These are phyloP conservation scores for Callosobruchus maculatus DNA, from an alignment of 2,888 invertebrate species.

Conservation along the genomic window DNA sequence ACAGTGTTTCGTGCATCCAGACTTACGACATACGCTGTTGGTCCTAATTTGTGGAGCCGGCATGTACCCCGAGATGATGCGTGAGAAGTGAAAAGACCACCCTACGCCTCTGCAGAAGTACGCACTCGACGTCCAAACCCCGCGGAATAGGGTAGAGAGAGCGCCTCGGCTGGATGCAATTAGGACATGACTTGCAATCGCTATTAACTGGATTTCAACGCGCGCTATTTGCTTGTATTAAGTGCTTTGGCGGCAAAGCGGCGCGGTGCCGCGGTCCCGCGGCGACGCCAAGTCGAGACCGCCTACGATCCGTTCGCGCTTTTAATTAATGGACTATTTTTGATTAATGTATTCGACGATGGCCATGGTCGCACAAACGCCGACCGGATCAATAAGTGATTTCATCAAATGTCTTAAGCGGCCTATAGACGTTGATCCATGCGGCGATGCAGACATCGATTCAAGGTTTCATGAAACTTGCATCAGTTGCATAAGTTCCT, in stretches of 20 bases:
- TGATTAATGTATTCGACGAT: neutral
- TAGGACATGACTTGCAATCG: slow-evolving; percentile 45
- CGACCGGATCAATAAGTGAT: neutral
- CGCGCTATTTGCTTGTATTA: slow-evolving; percentile 39
- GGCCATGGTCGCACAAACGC: neutral
- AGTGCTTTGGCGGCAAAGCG: slow-evolving; percentile 36
- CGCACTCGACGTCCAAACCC: neutral
- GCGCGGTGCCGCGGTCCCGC: too few relatives aligned
- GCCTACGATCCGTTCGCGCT: slow-evolving; percentile 1
- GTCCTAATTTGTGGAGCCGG: too few relatives aligned
- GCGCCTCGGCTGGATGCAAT: slow-evolving; percentile 34
- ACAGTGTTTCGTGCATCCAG: too few relatives aligned
- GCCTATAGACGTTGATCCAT: too few relatives aligned
- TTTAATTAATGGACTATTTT: slow-evolving; percentile 1
- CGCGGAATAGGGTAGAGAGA: neutral
- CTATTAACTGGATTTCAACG: slow-evolving; percentile 42
- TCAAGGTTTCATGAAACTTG: too few relatives aligned
- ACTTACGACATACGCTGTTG: too few relatives aligned
- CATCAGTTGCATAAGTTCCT: too few relatives aligned
- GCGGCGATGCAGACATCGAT: too few relatives aligned
- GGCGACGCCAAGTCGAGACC: slow-evolving; percentile 3
- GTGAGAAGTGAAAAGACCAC: neutral
- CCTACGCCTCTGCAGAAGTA: neutral
- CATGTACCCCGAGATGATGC: too few relatives aligned
- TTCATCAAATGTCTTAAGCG: too few relatives aligned